Conservation (phyloP, 2,113 vertebrate species). For the Petaurus breviceps region DNA sequence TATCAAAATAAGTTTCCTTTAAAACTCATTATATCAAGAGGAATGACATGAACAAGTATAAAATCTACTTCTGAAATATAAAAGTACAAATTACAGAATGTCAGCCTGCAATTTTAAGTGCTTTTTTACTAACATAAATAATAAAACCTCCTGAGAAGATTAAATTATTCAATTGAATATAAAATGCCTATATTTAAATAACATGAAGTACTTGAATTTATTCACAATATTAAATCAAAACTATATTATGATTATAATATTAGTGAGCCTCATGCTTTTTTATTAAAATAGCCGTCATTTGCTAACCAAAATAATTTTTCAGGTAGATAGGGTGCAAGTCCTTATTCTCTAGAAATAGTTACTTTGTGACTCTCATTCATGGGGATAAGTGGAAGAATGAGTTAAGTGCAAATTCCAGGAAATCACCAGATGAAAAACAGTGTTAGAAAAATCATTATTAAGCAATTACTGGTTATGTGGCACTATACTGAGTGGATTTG, state of each 20-base stretch:
- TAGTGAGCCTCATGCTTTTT: background rate
- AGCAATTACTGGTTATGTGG: background rate
- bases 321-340: background rate
- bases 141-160: conserved; percentile 1
- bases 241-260: background rate
- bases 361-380: conserved; percentile 18
- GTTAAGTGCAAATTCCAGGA: background rate
- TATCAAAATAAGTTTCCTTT: conserved; percentile 17
- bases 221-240: conserved; percentile 9
- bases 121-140: conserved; percentile 30
- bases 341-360: conserved; percentile 1
- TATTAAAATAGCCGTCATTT: conserved; percentile 41
- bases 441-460: background rate
- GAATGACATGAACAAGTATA: conserved; percentile 27
- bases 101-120: background rate
- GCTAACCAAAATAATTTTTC: conserved; percentile 24
- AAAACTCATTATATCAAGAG: background rate
- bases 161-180: conserved; percentile 11
- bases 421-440: background rate
- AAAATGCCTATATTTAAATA: conserved; percentile 40
- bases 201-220: background rate
- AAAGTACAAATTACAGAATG: background rate
- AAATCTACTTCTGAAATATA: background rate
- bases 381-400: background rate
- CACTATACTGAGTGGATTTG: background rate